Evolutionary conservation across 1,140 invertebrate species (phyloP).

Genomic region (Hesperophylax magnus): DNA sequence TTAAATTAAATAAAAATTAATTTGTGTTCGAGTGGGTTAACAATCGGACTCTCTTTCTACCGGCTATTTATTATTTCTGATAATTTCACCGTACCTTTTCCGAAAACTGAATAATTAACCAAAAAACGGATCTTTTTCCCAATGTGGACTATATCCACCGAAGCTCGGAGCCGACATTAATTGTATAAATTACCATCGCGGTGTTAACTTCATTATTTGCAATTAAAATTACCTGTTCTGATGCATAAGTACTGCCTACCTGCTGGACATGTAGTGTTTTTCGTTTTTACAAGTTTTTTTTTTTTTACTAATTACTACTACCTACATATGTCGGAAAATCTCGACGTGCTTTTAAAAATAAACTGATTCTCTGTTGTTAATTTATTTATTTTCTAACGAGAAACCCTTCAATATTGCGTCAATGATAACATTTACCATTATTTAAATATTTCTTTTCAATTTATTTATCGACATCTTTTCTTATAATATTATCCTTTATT

Average conservation of each 20-base stretch:
- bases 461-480: too few relatives aligned
- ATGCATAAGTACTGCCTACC: not conserved
- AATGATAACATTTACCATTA: too few relatives aligned
- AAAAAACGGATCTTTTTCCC: not conserved
- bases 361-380: not conserved
- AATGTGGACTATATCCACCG: not conserved
- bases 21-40: not conserved
- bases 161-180: constrained; percentile 13
- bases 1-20: not conserved
- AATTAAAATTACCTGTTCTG: constrained; percentile 31
- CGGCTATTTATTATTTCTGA: constrained; percentile 21
- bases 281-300: not conserved
- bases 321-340: not conserved
- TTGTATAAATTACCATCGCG: constrained; percentile 39
- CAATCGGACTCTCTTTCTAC: not conserved
- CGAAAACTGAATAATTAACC: not conserved
- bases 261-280: not conserved
- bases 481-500: too few relatives aligned
- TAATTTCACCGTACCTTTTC: constrained; percentile 16
- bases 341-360: not conserved
- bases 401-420: not conserved
- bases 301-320: too few relatives aligned
- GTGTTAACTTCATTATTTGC: not conserved
- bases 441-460: too few relatives aligned
- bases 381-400: not conserved